A percentile compares a stretch with the other conserved stretches of the same genome.
Conservation (phyloP, 2,113 vertebrate species). For the Struthidea cinerea region DNA sequence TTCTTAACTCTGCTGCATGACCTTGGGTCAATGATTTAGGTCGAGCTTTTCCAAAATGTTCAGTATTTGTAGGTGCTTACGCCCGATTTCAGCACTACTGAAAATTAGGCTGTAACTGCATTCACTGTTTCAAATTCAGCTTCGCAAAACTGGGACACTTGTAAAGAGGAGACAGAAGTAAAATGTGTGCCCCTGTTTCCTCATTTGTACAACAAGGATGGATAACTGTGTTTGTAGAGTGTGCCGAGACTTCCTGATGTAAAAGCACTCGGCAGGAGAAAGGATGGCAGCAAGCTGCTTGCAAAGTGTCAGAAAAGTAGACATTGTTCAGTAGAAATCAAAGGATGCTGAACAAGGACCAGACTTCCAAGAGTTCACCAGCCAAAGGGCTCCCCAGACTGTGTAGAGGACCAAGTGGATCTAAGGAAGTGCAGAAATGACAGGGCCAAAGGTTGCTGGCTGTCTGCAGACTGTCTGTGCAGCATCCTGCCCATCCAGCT, state of each 20-base stretch:
- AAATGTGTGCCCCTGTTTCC: background rate
- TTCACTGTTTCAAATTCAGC: background rate
- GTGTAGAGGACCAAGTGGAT: background rate
- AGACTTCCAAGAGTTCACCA: background rate
- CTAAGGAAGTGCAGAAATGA: background rate
- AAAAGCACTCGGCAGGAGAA: background rate
- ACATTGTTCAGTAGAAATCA: background rate
- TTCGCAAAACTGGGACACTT: background rate
- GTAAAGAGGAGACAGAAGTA: background rate
- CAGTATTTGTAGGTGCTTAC: background rate
- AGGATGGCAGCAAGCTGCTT: background rate
- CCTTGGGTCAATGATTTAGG: constrained; percentile 25
- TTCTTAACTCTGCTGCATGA: constrained; percentile 39
- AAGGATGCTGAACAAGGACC: background rate
- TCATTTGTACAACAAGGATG: background rate
- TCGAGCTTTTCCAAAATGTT: background rate
- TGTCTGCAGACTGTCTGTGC: background rate
- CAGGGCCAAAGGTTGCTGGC: background rate
- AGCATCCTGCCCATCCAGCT: background rate
- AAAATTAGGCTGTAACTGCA: background rate
- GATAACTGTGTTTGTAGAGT: background rate
- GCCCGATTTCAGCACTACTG: background rate
- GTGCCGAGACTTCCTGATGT: background rate
- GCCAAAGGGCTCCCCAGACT: background rate
- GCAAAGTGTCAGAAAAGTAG: background rate